Evolutionary conservation across 2,797 vertebrate genomes (phyloP).

Genomic region (Nannoperca australis): DNA sequence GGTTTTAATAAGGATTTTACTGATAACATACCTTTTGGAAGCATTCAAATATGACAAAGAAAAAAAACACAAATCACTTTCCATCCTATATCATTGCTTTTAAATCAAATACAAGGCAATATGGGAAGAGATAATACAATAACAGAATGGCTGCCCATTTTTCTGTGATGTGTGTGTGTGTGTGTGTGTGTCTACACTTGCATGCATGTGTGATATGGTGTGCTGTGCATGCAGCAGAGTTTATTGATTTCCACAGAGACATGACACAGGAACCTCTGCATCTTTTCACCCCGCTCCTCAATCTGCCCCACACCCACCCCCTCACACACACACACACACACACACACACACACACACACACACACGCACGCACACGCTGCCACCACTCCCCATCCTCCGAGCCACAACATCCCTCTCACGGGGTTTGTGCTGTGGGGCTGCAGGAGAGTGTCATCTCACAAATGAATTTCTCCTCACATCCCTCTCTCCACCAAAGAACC

Average conservation of each 20-base stretch:
- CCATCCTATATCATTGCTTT: constrained; percentile 24
- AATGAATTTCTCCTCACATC: constrained; percentile 83
- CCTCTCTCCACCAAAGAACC: constrained; percentile 79
- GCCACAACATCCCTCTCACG: constrained; percentile 66
- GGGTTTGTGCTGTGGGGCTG: constrained; percentile 72
- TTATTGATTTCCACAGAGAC: constrained; percentile 80
- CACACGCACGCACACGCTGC: not conserved
- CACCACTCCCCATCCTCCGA: constrained; percentile 36
- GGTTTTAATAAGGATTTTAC: constrained; percentile 36
- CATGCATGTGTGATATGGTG: constrained; percentile 37
- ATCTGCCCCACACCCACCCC: constrained; percentile 9
- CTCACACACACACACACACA: not conserved
- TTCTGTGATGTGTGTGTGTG: not conserved
- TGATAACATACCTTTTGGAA: not conserved
- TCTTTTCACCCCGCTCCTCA: constrained; percentile 57
- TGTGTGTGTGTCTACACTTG: constrained; percentile 26
- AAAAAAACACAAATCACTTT: not conserved
- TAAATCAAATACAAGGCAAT: constrained; percentile 46
- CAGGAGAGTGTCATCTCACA: constrained; percentile 78
- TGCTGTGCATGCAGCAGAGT: constrained; percentile 48
- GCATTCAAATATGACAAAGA: constrained; percentile 3
- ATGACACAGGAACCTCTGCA: constrained; percentile 67
- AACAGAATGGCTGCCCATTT: constrained; percentile 21
- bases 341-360: not conserved
- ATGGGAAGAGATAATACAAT: constrained; percentile 30